Evolutionary conservation across 2,113 vertebrate genomes (phyloP).

Genomic region (Thunnus maccoyii): DNA sequence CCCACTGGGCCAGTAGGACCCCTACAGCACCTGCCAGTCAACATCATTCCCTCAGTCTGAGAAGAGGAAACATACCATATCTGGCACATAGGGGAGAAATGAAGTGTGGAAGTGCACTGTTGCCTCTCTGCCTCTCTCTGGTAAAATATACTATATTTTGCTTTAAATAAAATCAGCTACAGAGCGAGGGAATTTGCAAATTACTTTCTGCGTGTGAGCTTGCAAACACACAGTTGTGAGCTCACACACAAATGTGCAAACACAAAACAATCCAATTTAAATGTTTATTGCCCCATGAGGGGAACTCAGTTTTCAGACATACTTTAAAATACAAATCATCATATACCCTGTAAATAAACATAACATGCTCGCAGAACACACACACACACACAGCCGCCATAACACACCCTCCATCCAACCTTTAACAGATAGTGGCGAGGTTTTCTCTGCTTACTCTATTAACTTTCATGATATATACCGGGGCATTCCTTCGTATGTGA

Average conservation of each 20-base stretch:
- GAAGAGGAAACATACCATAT: constrained; percentile 49
- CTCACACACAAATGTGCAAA: not conserved
- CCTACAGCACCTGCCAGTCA: constrained; percentile 52
- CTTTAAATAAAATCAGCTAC: constrained; percentile 45
- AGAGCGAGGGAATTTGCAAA: constrained; percentile 41
- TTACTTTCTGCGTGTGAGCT: constrained; percentile 21
- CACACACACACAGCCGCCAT: not conserved
- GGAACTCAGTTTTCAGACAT: not conserved
- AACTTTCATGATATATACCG: constrained; percentile 41
- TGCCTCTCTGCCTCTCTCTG: constrained; percentile 18
- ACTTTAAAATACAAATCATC: constrained; percentile 40
- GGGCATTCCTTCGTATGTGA: constrained; percentile 32
- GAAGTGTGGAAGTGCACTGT: constrained; percentile 25
- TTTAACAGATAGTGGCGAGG: not conserved
- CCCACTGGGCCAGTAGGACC: constrained; percentile 32
- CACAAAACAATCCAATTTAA: constrained; percentile 34
- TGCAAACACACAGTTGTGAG: not conserved
- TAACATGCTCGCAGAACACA: constrained; percentile 1
- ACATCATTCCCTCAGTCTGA: constrained; percentile 35
- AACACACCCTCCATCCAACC: not conserved
- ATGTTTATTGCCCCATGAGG: constrained; percentile 31
- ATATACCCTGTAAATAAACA: not conserved
- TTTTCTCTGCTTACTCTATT: constrained; percentile 34
- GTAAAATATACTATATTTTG: constrained; percentile 31
- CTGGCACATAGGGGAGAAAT: constrained; percentile 31